These are phyloP conservation scores for Melieria omissa DNA, from an alignment of 2,888 invertebrate genomes.

Conservation along the genomic window DNA sequence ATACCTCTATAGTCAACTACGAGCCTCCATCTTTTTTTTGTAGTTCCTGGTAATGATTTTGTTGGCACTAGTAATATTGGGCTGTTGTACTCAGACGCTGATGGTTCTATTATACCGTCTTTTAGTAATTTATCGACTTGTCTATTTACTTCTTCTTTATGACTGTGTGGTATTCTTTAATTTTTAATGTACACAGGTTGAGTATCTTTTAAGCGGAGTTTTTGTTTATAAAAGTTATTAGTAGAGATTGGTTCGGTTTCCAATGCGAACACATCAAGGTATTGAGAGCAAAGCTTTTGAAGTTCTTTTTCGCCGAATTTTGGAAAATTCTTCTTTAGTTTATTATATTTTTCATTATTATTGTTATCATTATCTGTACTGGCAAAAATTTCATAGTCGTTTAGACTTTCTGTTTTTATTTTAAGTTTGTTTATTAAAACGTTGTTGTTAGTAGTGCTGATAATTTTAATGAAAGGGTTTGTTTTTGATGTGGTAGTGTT, in stretches of 20 bases:
- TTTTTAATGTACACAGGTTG: constrained; percentile 35
- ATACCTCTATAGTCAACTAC: constrained; percentile 34
- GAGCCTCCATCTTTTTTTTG: constrained; percentile 27
- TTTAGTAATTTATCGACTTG: constrained; percentile 32
- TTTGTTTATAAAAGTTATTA: constrained; percentile 27
- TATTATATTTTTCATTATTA: constrained; percentile 6
- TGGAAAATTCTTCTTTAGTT: constrained; percentile 18
- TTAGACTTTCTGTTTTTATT: constrained; percentile 20
- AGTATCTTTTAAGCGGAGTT: constrained; percentile 21
- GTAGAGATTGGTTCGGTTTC: constrained; percentile 36
- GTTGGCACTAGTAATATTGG: constrained; percentile 34
- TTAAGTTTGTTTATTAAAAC: constrained; percentile 20
- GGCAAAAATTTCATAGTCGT: constrained; percentile 18
- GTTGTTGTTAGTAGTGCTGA: constrained; percentile 22
- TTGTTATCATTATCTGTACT: not conserved
- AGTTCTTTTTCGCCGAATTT: constrained; percentile 6
- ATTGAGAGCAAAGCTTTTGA: constrained; percentile 18
- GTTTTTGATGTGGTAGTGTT: constrained; percentile 27
- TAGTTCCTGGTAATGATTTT: constrained; percentile 22
- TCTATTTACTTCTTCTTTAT: constrained; percentile 36
- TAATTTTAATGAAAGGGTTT: constrained; percentile 21
- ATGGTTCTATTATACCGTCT: constrained; percentile 31
- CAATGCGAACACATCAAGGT: constrained; percentile 40
- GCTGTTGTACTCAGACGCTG: constrained; percentile 24
- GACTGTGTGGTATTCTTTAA: constrained; percentile 34